Conservation (phyloP, 2,888 invertebrate genomes). For the Morpho helenor region DNA sequence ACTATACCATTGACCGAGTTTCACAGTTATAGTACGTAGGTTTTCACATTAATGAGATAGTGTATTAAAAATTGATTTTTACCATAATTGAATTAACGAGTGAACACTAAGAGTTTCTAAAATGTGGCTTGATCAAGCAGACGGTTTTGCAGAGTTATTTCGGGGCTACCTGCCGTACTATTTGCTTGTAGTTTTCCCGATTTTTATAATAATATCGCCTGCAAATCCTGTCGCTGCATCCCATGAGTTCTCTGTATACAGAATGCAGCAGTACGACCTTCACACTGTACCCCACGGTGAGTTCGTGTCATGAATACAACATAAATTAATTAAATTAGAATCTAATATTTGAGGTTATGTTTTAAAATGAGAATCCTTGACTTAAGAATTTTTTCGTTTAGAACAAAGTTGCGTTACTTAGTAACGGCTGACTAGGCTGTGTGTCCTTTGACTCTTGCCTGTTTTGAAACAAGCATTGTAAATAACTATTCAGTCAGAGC, state of each 20-base stretch:
- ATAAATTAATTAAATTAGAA: constrained; percentile 28
- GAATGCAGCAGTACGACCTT: constrained; percentile 97
- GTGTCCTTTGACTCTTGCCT: too few relatives aligned
- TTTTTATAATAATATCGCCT: constrained; percentile 94
- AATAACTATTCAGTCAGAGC: too few relatives aligned
- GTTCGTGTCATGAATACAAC: constrained; percentile 25
- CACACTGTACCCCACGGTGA: constrained; percentile 93
- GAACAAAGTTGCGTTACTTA: not conserved
- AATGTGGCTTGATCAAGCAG: constrained; percentile 92
- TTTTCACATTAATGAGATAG: constrained; percentile 68
- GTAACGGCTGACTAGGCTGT: too few relatives aligned
- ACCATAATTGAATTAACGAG: constrained; percentile 46
- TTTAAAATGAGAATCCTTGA: not conserved
- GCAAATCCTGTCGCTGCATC: constrained; percentile 91
- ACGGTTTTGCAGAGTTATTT: constrained; percentile 91
- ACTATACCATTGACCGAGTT: constrained; percentile 42
- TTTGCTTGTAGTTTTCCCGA: constrained; percentile 89
- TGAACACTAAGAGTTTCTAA: constrained; percentile 45
- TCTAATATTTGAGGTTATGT: constrained; percentile 34
- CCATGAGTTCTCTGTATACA: constrained; percentile 94
- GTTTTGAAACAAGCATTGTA: too few relatives aligned
- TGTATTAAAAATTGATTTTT: constrained; percentile 49
- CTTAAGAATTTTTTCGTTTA: not conserved
- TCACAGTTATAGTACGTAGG: constrained; percentile 52
- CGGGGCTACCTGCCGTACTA: constrained; percentile 92